Percentiles rank a stretch among this genome's conserved stretches.
Evolutionary conservation across 2,888 invertebrate species (phyloP).

Genomic region (Terebella lapidaria): DNA sequence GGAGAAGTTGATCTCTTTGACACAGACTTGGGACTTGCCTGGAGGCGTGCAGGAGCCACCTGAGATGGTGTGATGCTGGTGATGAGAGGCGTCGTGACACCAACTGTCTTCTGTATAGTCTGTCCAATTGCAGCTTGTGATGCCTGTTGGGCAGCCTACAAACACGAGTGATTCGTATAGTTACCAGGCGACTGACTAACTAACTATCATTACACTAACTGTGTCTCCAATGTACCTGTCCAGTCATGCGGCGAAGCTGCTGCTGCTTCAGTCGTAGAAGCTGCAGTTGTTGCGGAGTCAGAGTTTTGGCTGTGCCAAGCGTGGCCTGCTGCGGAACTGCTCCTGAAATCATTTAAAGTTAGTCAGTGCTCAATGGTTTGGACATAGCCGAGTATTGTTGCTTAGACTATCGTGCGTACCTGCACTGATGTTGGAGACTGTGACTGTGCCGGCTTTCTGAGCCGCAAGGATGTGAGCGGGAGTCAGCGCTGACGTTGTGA

Average conservation of each 20-base stretch:
- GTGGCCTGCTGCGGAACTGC: neutral
- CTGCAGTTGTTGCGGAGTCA: neutral
- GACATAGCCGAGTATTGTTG: too few relatives aligned
- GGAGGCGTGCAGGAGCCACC: neutral
- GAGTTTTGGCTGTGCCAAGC: neutral
- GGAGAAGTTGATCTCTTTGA: neutral
- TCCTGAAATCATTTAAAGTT: neutral
- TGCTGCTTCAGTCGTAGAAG: conserved; percentile 2
- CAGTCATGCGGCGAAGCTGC: neutral
- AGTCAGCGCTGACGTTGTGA: conserved; percentile 32
- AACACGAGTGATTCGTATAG: too few relatives aligned
- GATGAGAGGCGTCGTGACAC: neutral
- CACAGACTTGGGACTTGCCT: neutral
- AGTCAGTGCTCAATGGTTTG: neutral
- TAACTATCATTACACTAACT: neutral
- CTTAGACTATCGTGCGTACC: neutral
- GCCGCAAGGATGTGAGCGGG: conserved; percentile 33
- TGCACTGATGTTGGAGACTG: conserved; percentile 2
- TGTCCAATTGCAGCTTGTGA: neutral
- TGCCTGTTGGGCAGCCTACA: neutral
- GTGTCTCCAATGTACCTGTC: neutral
- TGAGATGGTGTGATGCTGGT: neutral
- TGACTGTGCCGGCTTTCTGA: conserved; percentile 28
- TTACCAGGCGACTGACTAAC: neutral
- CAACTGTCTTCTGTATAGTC: neutral